phyloP scores from a whole-genome alignment of 2,113 vertebrate genomes.

The Eptesicus fuscus region DNA sequence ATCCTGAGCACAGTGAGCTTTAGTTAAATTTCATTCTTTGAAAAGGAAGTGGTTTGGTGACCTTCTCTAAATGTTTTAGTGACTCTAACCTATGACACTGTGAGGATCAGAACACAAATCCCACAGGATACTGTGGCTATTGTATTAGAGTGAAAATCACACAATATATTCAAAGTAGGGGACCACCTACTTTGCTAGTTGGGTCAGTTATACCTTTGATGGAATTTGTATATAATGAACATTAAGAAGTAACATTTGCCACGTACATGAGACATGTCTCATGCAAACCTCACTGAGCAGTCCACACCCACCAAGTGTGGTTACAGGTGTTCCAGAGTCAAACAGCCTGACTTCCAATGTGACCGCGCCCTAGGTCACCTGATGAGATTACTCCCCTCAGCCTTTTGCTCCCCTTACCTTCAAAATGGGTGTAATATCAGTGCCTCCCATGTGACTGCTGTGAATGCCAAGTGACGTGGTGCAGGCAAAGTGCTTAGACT shows the following conservation, averaged over 20 bases:
- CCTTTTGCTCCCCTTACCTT: background rate
- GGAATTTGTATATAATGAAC: background rate
- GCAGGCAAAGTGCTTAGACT: background rate
- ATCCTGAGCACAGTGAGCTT: background rate
- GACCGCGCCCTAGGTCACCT: no score
- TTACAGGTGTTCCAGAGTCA: background rate
- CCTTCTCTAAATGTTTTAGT: background rate
- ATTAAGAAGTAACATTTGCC: background rate
- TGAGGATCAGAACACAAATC: background rate
- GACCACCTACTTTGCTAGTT: background rate
- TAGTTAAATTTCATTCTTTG: background rate
- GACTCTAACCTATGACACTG: background rate
- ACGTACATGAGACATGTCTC: background rate
- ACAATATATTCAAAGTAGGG: background rate
- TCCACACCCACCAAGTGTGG: background rate
- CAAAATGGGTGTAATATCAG: background rate
- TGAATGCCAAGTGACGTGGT: background rate
- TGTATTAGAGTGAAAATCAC: background rate
- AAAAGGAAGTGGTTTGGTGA: background rate
- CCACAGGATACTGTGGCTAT: background rate
- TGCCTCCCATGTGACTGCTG: background rate
- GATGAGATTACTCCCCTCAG: background rate
- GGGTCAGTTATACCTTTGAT: background rate
- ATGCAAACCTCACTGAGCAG: background rate
- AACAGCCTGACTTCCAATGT: background rate